phyloP scores from a whole-genome alignment of 2,888 invertebrate species.

The Epinotia bilunana region DNA sequence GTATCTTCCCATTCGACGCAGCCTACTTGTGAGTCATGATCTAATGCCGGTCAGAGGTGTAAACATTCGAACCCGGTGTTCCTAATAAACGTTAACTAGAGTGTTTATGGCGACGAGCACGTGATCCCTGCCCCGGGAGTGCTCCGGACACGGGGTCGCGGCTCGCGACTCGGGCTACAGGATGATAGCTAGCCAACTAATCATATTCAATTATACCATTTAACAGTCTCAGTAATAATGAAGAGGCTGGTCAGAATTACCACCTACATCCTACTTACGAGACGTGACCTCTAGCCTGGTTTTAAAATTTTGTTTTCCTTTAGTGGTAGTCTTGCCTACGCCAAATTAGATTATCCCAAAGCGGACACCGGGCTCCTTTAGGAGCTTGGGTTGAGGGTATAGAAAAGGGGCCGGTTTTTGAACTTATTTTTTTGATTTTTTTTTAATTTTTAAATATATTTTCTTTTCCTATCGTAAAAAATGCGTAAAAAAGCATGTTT shows the following conservation, averaged over 20 bases:
- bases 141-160: constrained; percentile 62
- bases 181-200: constrained; percentile 25
- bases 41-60: constrained; percentile 13
- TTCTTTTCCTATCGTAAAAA: too few relatives aligned
- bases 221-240: constrained; percentile 26
- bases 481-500: too few relatives aligned
- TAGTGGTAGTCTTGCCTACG: background rate
- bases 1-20: background rate
- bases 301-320: constrained; percentile 7
- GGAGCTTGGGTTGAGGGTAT: too few relatives aligned
- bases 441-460: too few relatives aligned
- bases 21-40: constrained; percentile 25
- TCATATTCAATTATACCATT: constrained; percentile 57
- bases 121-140: constrained; percentile 58
- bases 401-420: too few relatives aligned
- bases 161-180: constrained; percentile 37
- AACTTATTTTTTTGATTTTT: too few relatives aligned
- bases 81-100: constrained; percentile 50
- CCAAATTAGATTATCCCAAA: too few relatives aligned
- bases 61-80: constrained; percentile 19
- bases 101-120: constrained; percentile 72
- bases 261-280: constrained; percentile 32
- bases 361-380: too few relatives aligned
- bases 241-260: constrained; percentile 17
- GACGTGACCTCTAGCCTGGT: constrained; percentile 27